Evolutionary conservation across 2,797 vertebrate species (phyloP).

Genomic region (Crenichthys baileyi): DNA sequence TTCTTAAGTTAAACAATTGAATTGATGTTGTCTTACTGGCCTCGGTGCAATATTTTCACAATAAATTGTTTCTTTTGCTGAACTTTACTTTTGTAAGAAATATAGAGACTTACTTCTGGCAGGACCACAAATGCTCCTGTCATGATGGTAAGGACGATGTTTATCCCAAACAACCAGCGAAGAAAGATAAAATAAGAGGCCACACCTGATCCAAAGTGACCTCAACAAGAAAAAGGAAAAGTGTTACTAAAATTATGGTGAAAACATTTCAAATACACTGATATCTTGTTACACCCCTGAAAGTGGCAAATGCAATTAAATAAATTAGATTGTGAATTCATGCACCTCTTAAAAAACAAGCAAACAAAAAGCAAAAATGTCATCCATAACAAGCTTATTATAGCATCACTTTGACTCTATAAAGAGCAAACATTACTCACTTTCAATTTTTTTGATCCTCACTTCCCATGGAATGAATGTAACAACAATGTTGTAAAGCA

Average conservation of each 20-base stretch:
- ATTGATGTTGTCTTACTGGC: not conserved
- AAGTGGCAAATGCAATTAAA: not conserved
- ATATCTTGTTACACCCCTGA: not conserved
- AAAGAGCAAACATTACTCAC: slow-evolving; percentile 78
- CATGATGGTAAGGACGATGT: slow-evolving; percentile 94
- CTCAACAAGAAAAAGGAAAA: slow-evolving; percentile 67
- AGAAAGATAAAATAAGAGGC: slow-evolving; percentile 99
- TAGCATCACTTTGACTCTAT: not conserved
- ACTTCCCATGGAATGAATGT: slow-evolving; percentile 98
- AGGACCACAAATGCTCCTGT: slow-evolving; percentile 95
- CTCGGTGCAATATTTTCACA: not conserved
- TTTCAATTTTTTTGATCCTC: slow-evolving; percentile 99
- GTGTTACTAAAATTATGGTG: not conserved
- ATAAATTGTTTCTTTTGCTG: not conserved
- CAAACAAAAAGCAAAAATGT: not conserved
- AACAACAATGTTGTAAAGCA: slow-evolving; percentile 90
- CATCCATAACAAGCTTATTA: not conserved
- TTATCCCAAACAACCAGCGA: slow-evolving; percentile 97
- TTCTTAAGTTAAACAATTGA: not conserved
- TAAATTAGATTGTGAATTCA: not conserved
- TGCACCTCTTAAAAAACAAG: not conserved
- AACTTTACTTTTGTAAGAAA: not conserved
- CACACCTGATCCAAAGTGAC: slow-evolving; percentile 98
- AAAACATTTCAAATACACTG: not conserved
- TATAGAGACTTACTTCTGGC: slow-evolving; percentile 90